Conservation (phyloP, 2,888 invertebrate genomes). For the Amiota mariae region DNA sequence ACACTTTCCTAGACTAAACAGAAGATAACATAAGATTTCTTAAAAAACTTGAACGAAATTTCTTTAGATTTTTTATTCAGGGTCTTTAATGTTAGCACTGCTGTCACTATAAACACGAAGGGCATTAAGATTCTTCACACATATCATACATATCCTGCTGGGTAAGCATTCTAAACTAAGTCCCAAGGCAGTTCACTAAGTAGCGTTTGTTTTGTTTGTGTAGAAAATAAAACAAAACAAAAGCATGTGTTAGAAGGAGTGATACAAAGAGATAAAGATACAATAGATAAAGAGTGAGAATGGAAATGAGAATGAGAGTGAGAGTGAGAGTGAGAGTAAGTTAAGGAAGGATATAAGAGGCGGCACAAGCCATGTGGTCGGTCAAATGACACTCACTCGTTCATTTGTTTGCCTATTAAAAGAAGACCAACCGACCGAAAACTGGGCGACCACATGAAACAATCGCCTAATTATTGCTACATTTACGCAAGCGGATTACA, state of each 20-base stretch:
- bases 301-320: too few relatives aligned
- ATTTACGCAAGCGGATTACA: conserved; percentile 49
- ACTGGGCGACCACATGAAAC: conserved; percentile 45
- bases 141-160: conserved; percentile 10
- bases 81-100: too few relatives aligned
- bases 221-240: too few relatives aligned
- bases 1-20: too few relatives aligned
- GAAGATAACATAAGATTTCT: too few relatives aligned
- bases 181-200: neutral
- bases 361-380: conserved; percentile 44
- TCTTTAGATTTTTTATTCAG: too few relatives aligned
- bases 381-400: conserved; percentile 33
- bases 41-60: neutral
- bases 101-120: too few relatives aligned
- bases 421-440: conserved; percentile 19
- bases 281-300: too few relatives aligned
- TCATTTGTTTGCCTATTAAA: neutral
- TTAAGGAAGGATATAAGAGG: conserved; percentile 22
- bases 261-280: neutral
- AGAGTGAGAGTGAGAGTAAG: too few relatives aligned
- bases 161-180: neutral
- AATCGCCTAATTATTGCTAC: conserved; percentile 58
- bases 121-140: neutral
- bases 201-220: too few relatives aligned
- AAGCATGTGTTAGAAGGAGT: neutral